Evolutionary conservation across 1,140 invertebrate genomes (phyloP), one percentile per base, ranked within the genome.

Genomic region (Amphibalanus amphitrite): DNA sequence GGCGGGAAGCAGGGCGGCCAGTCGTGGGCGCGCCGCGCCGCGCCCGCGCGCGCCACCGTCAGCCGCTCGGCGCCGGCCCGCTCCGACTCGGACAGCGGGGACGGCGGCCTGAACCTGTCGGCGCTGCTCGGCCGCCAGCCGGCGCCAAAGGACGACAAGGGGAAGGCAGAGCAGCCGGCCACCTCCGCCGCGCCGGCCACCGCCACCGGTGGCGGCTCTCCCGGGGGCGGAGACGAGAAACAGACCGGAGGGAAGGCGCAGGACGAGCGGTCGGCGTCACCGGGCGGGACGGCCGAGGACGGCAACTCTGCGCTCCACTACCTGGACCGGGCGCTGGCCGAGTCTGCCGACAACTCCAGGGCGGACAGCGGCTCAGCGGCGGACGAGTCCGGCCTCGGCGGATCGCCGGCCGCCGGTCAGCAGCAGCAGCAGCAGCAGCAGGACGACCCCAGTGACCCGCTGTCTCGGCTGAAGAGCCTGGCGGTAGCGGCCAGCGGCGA

Each of bases 301-400:
- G 47, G 10, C 47, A 23, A 20, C 47, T 13, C 47, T 13, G 47
- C 47, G 47, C 6, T 59, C 6, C 6, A 59, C 10, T 59, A 59
- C 47, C 47, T 59, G 47, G 47, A 59, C 47, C 47, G 47, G 47
- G 47, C 47, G 47, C 47, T 59, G 47, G 47, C 47, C 47, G 47
- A 23, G 47, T 1, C 47, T 1, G 47, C 10, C 1, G 47, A 59
- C 13, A 20, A 15, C 33, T 4, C 33, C 33, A 4, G 13, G 47
- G 6, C 47, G 47, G 47, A 1, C n/a, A n/a, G n/a, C 47, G 47
- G 10, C 47, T 8, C 1, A 1, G 13, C 47, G 6, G 47, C 47
- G 47, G 13, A n/a, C n/a, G n/a, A n/a, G n/a, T n/a, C n/a, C n/a
- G n/a, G 47, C 10, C 10, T 38, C 33, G 33, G 33, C 4, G 33